phyloP scores from a whole-genome alignment of 1,140 invertebrate species.

The Platyura marginata region DNA sequence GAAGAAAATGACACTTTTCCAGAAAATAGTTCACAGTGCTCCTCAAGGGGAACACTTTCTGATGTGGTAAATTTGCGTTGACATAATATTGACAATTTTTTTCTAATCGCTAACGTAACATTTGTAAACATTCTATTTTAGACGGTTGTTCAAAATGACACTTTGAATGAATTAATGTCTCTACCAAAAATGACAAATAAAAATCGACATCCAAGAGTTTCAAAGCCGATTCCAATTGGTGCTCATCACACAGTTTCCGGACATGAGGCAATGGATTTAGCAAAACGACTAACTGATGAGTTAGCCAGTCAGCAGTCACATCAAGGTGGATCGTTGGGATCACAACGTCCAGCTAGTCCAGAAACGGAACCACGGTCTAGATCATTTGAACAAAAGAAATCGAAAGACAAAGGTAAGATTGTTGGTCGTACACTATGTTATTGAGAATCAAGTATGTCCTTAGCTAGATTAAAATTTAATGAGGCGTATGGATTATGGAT shows the following conservation, averaged over 20 bases:
- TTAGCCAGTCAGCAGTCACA: slow-evolving; percentile 36
- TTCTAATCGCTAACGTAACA: neutral
- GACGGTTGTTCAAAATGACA: neutral
- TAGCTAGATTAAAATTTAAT: too few relatives aligned
- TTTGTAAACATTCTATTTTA: too few relatives aligned
- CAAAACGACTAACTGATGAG: slow-evolving; percentile 49
- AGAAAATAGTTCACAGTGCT: slow-evolving; percentile 9
- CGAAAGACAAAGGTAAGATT: slow-evolving; percentile 30
- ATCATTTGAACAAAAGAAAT: slow-evolving; percentile 39
- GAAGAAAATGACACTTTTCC: slow-evolving; percentile 34
- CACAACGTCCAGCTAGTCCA: slow-evolving; percentile 24
- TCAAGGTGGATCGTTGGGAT: slow-evolving; percentile 25
- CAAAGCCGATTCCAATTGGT: slow-evolving; percentile 50
- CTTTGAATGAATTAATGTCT: too few relatives aligned
- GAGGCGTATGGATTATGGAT: too few relatives aligned
- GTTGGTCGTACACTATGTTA: neutral
- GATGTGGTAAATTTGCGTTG: neutral
- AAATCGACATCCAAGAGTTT: slow-evolving; percentile 13
- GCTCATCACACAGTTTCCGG: slow-evolving; percentile 51
- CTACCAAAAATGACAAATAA: neutral
- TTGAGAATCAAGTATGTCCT: too few relatives aligned
- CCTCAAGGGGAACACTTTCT: slow-evolving; percentile 5
- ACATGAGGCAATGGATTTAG: slow-evolving; percentile 55
- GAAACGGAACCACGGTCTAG: slow-evolving; percentile 36
- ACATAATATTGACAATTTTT: neutral